Percentiles rank a stretch among this genome's conserved stretches.
Evolutionary conservation across 2,797 vertebrate genomes (phyloP).

Genomic region (Leptodactylus fallax): DNA sequence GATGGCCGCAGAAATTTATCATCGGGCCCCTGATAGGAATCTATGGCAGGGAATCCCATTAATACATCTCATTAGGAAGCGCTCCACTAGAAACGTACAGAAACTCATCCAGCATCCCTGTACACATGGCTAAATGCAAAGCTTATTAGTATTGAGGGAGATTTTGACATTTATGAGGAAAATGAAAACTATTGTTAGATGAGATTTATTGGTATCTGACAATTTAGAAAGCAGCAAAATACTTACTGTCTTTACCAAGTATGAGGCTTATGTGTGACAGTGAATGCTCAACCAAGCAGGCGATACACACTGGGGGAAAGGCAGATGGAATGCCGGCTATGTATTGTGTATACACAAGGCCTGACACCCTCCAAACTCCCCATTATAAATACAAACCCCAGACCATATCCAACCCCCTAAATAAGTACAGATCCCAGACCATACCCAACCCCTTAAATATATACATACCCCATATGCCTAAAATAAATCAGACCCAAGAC

Average conservation of each 20-base stretch:
- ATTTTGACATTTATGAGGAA: constrained; percentile 16
- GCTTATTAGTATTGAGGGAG: constrained; percentile 16
- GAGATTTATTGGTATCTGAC: constrained; percentile 17
- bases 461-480: too few relatives aligned
- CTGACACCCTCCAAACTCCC: too few relatives aligned
- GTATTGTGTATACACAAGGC: too few relatives aligned
- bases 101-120: background rate
- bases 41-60: constrained; percentile 1
- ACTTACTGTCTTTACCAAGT: background rate
- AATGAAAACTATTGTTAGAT: constrained; percentile 24
- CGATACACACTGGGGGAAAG: too few relatives aligned
- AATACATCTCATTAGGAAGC: constrained; percentile 7
- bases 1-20: constrained; percentile 20
- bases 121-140: background rate
- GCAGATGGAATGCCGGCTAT: too few relatives aligned
- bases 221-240: background rate
- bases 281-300: too few relatives aligned
- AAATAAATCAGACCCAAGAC: too few relatives aligned
- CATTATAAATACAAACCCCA: too few relatives aligned
- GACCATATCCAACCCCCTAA: too few relatives aligned
- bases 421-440: too few relatives aligned
- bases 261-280: background rate
- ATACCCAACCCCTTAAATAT: too few relatives aligned
- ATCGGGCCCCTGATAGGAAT: background rate
- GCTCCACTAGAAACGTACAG: background rate